Evolutionary conservation across 2,797 vertebrate genomes (phyloP), one percentile per base, ranked within the genome.

Genomic region (Lacerta bilineata): DNA sequence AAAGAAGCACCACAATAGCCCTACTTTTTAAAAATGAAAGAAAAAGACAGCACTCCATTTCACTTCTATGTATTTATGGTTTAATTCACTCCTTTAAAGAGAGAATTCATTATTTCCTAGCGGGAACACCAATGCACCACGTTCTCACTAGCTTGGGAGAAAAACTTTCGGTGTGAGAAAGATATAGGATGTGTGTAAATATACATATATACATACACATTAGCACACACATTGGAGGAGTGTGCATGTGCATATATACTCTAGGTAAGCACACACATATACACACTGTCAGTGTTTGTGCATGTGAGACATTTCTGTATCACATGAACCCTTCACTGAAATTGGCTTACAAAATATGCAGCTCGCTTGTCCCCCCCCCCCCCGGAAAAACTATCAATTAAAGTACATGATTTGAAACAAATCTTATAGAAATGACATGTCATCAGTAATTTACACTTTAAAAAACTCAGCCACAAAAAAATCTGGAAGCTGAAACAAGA

Each of bases 361-460:
- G 94, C 93, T 94, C 92, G 50, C 50, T 55, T 55, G 50, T 11
- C 92, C 95, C 94, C 93, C 69, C 94, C 93, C 69, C 61, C n/a
- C 33, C 33, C 33, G 33, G 9, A 29, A 43, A 68, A 78, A 83
- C 94, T 95, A 94, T 91, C 89, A 93, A 95, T 93, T 91, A 96
- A 94, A 96, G 93, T 95, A 97, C 94, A 95, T 96, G 95, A 95
- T 96, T 96, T 95, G 96, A 97, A 96, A 96, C 94, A 95, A 94
- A 96, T 93, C 93, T 95, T 96, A 96, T 93, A 96, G 95, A 97
- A 97, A 97, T 95, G 93, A 95, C 90, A 91, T 93, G 92, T 96
- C 96, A 95, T 95, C 93, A 94, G 95, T 96, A 96, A 97, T 97
- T 96, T 97, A 97, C 95, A 97, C 92, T 92, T 96, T 90, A 94